Conservation (phyloP, 2,888 invertebrate genomes). For the Exephanes ischioxanthus region DNA sequence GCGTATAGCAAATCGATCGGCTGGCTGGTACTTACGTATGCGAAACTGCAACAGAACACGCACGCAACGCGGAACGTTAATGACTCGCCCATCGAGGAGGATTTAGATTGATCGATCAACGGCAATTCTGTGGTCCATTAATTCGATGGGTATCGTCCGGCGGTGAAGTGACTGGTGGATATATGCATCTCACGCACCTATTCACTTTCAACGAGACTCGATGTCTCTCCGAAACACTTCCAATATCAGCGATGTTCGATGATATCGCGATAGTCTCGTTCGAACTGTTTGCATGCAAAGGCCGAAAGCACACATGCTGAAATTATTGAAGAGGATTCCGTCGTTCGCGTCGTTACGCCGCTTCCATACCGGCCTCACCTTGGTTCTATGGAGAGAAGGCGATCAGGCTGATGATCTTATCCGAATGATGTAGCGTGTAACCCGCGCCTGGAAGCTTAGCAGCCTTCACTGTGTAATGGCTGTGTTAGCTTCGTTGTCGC, state of each 20-base stretch:
- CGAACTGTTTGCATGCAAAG: background rate
- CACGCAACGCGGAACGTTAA: slow-evolving; percentile 22
- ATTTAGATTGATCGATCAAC: slow-evolving; percentile 51
- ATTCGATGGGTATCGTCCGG: slow-evolving; percentile 15
- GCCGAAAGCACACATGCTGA: background rate
- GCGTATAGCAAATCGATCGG: slow-evolving; percentile 16
- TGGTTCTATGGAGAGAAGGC: background rate
- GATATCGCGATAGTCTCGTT: background rate
- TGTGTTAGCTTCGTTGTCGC: slow-evolving; percentile 4
- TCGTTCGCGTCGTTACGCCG: background rate
- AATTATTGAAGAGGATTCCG: background rate
- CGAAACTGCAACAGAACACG: slow-evolving; percentile 17
- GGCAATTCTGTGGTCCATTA: slow-evolving; percentile 26
- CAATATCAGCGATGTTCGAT: too few relatives aligned
- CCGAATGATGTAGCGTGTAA: slow-evolving; percentile 26
- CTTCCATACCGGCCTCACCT: background rate
- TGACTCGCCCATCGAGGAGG: slow-evolving; percentile 41
- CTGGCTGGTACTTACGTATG: slow-evolving; percentile 38
- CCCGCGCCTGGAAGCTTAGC: slow-evolving; percentile 24
- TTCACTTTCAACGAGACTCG: background rate
- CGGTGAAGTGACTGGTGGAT: slow-evolving; percentile 10
- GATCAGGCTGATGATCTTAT: slow-evolving; percentile 9
- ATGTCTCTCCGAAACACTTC: background rate
- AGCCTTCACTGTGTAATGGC: background rate
- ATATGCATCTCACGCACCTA: background rate